These are phyloP conservation scores for Petrocephalus microphthalmus DNA, from an alignment of 2,113 vertebrate species.

Conservation along the genomic window DNA sequence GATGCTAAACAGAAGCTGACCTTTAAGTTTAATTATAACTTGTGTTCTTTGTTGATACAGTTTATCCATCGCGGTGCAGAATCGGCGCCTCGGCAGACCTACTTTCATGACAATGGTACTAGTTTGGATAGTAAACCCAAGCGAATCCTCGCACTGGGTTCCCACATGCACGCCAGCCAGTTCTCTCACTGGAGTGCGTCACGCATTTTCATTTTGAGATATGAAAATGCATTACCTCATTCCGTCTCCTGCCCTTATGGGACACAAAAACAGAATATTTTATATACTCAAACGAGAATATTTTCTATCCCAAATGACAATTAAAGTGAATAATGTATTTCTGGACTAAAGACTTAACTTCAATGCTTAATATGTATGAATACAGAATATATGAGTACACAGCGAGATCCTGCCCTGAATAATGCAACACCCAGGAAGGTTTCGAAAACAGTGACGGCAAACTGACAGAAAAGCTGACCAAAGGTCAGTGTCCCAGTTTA, in stretches of 20 bases:
- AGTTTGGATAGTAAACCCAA: not conserved
- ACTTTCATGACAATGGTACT: not conserved
- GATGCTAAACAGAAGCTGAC: slow-evolving; percentile 3
- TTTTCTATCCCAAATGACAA: not conserved
- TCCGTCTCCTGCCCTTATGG: not conserved
- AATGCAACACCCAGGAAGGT: not conserved
- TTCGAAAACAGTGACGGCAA: not conserved
- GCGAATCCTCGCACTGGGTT: not conserved
- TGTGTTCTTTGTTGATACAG: not conserved
- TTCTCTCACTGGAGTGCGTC: not conserved
- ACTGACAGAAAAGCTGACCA: not conserved
- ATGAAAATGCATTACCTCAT: not conserved
- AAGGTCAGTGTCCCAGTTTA: not conserved
- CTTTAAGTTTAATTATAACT: not conserved
- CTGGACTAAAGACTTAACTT: not conserved
- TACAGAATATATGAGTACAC: not conserved
- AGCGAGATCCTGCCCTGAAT: not conserved
- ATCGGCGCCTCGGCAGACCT: not conserved
- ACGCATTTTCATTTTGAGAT: not conserved
- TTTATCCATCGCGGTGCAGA: not conserved
- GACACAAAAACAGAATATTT: slow-evolving; percentile 2
- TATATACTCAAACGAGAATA: not conserved
- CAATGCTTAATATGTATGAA: slow-evolving; percentile 1
- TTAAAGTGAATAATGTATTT: slow-evolving; percentile 5
- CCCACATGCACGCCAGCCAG: not conserved